Base-by-base conservation (phyloP, 2,113 vertebrate species). In the Osmerus eperlanus region DNA sequence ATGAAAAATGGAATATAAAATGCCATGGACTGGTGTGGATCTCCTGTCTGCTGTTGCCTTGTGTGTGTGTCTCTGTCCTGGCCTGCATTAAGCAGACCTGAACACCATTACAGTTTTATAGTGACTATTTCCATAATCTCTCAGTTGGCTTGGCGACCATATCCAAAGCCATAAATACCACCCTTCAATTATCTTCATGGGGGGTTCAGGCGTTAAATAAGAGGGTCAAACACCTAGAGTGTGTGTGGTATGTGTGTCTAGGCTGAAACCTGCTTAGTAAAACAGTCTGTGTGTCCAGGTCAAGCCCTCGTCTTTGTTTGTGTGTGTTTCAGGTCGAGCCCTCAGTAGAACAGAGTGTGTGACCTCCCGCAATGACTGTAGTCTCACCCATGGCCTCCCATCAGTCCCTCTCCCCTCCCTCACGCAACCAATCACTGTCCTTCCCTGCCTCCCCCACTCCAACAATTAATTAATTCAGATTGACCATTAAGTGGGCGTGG, bases 381-480 rank as follows among this genome's bases (percentile, higher is more conserved):
- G 62, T 15, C 62, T 41, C 62, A 64, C 62, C 62, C 62, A 9
- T 36, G 62, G 28, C 25, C 67, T 29, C 23, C 23, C 21, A 36
- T 13, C 60, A 65, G 65, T 16, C 15, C 56, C 52, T 16, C 59
- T 47, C 6, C 25, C 54, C 53, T 56, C 13, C 54, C 52, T 73
- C 47, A 53, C 80, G 65, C 83, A 85, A 87, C 89, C 85, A 86
- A 78, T 90, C 90, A 84, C 68, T 70, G 68, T 85, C 70, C 16
- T 3, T 66, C 69, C 16, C 58, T 71, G 72, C 85, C 80, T 90
- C 85, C 88, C 77, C 61, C 47, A 53, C 84, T 81, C 91, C 89
- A 85, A 77, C 91, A 92, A 93, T 94, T 96, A 95, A 97, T 95
- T 94, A 94, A 95, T 95, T 94, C 91, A 86, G 92, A 95, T 90